These are phyloP conservation scores for Epiblema foenella DNA, from an alignment of 2,888 invertebrate genomes.

Conservation along the genomic window DNA sequence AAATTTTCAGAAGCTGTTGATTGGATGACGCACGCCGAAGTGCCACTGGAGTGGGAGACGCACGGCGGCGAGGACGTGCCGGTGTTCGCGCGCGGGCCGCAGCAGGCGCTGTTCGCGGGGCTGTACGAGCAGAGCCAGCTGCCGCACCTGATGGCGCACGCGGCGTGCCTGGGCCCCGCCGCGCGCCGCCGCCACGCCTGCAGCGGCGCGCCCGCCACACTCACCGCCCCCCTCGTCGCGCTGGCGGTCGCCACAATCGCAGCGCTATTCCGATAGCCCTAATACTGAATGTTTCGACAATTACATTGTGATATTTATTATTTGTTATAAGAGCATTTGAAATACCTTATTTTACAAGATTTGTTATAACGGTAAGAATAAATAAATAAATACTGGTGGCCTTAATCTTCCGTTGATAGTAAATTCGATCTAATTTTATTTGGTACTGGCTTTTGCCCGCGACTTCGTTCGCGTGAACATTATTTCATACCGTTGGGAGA, in stretches of 20 bases:
- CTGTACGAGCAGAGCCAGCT: conserved; percentile 88
- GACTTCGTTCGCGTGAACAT: too few relatives aligned
- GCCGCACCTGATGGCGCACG: conserved; percentile 87
- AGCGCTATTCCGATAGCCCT: neutral
- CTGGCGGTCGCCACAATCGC: neutral
- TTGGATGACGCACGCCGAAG: conserved; percentile 59
- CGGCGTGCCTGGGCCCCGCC: conserved; percentile 85
- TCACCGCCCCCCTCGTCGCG: neutral
- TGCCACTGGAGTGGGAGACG: conserved; percentile 82
- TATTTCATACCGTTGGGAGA: too few relatives aligned
- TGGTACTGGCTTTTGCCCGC: too few relatives aligned
- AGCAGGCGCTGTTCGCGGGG: conserved; percentile 88
- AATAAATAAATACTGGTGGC: too few relatives aligned
- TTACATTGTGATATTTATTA: too few relatives aligned
- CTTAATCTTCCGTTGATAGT: too few relatives aligned
- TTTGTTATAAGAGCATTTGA: too few relatives aligned
- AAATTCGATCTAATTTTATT: too few relatives aligned
- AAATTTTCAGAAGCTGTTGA: neutral
- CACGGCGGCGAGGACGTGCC: conserved; percentile 89
- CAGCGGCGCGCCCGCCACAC: neutral
- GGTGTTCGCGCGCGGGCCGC: conserved; percentile 86
- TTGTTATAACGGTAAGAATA: too few relatives aligned
- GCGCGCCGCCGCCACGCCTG: conserved; percentile 21
- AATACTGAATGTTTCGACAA: too few relatives aligned
- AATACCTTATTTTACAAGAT: too few relatives aligned